Evolutionary conservation across 92 coral and sea anemone species (phyloP), one percentile per base, ranked within the genome.

Genomic region (Paragorgia papillata): DNA sequence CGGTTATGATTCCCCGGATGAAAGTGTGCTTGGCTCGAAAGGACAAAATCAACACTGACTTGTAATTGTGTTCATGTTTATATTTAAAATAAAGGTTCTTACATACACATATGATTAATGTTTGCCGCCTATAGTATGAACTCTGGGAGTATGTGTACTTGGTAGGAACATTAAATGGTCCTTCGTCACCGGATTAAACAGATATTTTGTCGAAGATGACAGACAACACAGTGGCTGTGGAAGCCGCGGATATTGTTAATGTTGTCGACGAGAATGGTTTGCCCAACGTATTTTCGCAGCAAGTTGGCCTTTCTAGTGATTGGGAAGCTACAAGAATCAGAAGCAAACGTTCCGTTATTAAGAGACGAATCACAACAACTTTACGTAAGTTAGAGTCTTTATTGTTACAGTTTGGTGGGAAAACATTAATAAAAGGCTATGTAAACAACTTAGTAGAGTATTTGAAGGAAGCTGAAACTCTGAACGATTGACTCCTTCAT

Each of bases 391-490:
- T 82, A 29, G 40, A 75, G 0, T 13, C 22, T 0, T 14, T 49
- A 1, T 25, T 64, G 14, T 65, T 22, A 27, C 57, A 76, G 41
- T 46, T 14, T 58, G 87, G 70, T 19, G 20, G 79, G 1, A 76
- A 77, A 46, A 64, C 83, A 0, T 53, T 83, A 24, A 76, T 76
- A 55, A 40, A 80, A 55, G 73, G 83, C 1, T 55, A 44, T 58
- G 73, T 83, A 19, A 68, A 57, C 24, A 66, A 53, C 33, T 58
- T 83, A 20, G 21, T 37, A 19, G 78, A 65, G 17, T 83, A 29
- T 31, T 53, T 83, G 24, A 66, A 28, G 2, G 73, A 83, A 83
- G 83, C 83, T 19, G 37, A 56, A 25, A 57, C 3, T 15, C 54
- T 83, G 0, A 83, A 83, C 15, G 62, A 76, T 56, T 1, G 29